A percentile compares a stretch with the other conserved stretches of the same genome.
Evolutionary conservation across 1,140 invertebrate species (phyloP).

Genomic region (Bombus haemorrhoidalis): DNA sequence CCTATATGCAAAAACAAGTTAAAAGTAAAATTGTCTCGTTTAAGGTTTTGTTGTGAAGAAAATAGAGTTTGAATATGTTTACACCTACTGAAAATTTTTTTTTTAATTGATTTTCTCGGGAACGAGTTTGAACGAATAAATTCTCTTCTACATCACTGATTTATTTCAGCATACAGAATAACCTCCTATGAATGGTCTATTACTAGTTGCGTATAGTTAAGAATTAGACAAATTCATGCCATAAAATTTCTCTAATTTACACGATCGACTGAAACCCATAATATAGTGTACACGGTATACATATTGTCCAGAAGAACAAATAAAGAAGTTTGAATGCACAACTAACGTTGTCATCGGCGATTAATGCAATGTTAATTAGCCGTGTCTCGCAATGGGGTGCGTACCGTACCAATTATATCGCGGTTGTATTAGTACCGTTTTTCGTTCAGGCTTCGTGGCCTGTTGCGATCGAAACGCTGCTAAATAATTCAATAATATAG

Average conservation of each 20-base stretch:
- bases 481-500: slow-evolving; percentile 41
- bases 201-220: neutral
- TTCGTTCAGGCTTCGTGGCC: neutral
- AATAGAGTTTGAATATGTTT: neutral
- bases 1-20: neutral
- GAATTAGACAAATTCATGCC: neutral
- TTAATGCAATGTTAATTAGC: slow-evolving; percentile 47
- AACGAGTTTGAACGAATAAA: neutral
- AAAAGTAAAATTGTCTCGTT: neutral
- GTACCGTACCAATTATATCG: slow-evolving; percentile 14
- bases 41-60: neutral
- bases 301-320: no score
- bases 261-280: no score
- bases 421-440: neutral
- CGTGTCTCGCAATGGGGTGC: neutral
- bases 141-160: neutral
- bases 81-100: no score
- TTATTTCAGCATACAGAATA: neutral
- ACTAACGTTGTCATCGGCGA: neutral
- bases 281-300: neutral
- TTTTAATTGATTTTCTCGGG: no score
- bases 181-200: no score
- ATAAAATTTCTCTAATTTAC: no score
- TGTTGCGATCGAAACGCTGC: slow-evolving; percentile 14
- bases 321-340: neutral